Conservation (phyloP, 2,113 vertebrate genomes). For the Amazona guildingii region DNA sequence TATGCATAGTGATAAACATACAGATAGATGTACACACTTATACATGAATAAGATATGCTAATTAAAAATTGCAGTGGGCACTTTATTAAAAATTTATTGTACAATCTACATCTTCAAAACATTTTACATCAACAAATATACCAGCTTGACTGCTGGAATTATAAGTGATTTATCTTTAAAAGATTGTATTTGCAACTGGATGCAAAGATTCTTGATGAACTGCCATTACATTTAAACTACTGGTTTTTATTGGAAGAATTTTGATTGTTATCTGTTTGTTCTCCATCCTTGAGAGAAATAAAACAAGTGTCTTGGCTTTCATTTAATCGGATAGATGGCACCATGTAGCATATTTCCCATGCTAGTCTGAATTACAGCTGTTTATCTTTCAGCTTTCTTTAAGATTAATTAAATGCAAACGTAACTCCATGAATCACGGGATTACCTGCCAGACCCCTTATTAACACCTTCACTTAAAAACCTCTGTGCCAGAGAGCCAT, state of each 20-base stretch:
- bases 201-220: constrained; percentile 70
- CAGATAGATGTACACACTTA: constrained; percentile 72
- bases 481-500: constrained; percentile 78
- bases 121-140: constrained; percentile 76
- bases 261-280: constrained; percentile 73
- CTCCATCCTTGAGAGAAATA: constrained; percentile 66
- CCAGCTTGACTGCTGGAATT: constrained; percentile 67
- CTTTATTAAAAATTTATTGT: constrained; percentile 82
- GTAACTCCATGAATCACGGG: constrained; percentile 81
- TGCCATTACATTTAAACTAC: constrained; percentile 60
- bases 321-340: constrained; percentile 79
- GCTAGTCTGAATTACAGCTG: constrained; percentile 84
- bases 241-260: constrained; percentile 68
- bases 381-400: constrained; percentile 88
- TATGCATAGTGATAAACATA: constrained; percentile 69
- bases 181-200: constrained; percentile 64
- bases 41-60: constrained; percentile 75
- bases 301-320: constrained; percentile 76
- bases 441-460: constrained; percentile 88
- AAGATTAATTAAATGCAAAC: constrained; percentile 90
- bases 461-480: constrained; percentile 88
- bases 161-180: constrained; percentile 74
- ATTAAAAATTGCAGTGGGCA: constrained; percentile 77
- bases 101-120: constrained; percentile 76
- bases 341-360: constrained; percentile 74